phyloP scores from a whole-genome alignment of 2,113 vertebrate species.

The Triplophysa siluroides region DNA sequence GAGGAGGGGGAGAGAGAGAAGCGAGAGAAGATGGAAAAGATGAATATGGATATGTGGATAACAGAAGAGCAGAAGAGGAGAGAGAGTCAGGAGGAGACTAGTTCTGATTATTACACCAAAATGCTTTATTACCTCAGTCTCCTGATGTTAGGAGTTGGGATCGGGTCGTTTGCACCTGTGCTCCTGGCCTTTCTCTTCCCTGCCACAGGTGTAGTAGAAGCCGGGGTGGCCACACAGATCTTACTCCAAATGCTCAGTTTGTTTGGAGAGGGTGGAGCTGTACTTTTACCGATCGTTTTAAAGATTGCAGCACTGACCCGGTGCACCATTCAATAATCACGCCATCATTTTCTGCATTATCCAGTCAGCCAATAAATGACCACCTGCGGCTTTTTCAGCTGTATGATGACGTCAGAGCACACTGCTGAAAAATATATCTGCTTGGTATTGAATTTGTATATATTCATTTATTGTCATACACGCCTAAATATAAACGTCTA shows the following conservation, averaged over 20 bases:
- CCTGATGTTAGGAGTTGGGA: not conserved
- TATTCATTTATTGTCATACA: too few relatives aligned
- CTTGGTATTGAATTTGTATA: too few relatives aligned
- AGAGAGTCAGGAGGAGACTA: not conserved
- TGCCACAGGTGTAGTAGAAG: conserved; percentile 7
- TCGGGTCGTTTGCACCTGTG: not conserved
- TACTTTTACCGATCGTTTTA: not conserved
- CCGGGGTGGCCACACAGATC: not conserved
- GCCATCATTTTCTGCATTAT: too few relatives aligned
- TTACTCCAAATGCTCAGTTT: not conserved
- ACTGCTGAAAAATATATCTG: too few relatives aligned
- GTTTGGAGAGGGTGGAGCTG: not conserved
- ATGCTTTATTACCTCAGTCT: not conserved
- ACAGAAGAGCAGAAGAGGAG: conserved; percentile 22
- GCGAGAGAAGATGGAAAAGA: not conserved
- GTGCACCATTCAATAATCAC: conserved; percentile 38
- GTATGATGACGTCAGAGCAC: too few relatives aligned
- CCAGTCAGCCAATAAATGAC: too few relatives aligned
- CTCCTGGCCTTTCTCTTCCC: conserved; percentile 23
- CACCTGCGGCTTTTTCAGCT: too few relatives aligned
- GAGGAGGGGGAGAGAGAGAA: not conserved
- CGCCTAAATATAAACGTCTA: too few relatives aligned
- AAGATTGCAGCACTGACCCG: not conserved
- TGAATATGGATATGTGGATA: not conserved
- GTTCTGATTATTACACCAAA: not conserved